Evolutionary conservation across 2,113 vertebrate species (phyloP).

Genomic region (Seriola quinqueradiata): DNA sequence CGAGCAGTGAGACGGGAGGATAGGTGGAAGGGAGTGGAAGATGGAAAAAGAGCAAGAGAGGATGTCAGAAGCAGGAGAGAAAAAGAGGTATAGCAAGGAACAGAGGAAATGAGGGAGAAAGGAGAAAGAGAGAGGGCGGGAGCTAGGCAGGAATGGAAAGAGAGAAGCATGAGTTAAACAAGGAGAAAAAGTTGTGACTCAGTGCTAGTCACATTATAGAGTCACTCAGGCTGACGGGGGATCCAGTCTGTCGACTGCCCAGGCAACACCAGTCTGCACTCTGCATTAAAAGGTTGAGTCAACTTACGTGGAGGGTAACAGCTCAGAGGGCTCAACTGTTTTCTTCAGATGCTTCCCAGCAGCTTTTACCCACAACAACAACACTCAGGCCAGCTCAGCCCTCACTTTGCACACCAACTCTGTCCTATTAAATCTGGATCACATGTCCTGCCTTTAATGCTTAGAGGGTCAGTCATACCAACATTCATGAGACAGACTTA

Average conservation of each 20-base stretch:
- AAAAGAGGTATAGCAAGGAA: neutral
- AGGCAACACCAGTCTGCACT: slow-evolving; percentile 21
- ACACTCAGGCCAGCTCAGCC: neutral
- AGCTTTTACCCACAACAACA: slow-evolving; percentile 18
- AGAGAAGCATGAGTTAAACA: slow-evolving; percentile 5
- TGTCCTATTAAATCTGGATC: neutral
- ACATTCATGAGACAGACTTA: neutral
- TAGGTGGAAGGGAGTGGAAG: slow-evolving; percentile 16
- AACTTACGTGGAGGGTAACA: neutral
- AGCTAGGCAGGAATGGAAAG: neutral
- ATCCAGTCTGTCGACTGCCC: slow-evolving; percentile 6
- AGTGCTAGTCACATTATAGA: slow-evolving; percentile 32
- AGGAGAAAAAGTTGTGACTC: slow-evolving; percentile 46
- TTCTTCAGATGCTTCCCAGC: neutral
- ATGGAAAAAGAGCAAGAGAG: slow-evolving; percentile 28
- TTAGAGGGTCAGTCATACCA: neutral
- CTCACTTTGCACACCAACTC: neutral
- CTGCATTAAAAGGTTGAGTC: slow-evolving; percentile 53
- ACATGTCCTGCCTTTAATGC: neutral
- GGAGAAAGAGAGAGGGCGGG: slow-evolving; percentile 1
- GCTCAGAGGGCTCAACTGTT: slow-evolving; percentile 18
- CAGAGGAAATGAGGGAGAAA: slow-evolving; percentile 13
- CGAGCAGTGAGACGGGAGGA: slow-evolving; percentile 19
- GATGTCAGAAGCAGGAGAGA: slow-evolving; percentile 39
- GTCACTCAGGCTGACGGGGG: slow-evolving; percentile 33